These are phyloP conservation scores for Nineta flava DNA, from an alignment of 2,888 invertebrate species.

Conservation along the genomic window DNA sequence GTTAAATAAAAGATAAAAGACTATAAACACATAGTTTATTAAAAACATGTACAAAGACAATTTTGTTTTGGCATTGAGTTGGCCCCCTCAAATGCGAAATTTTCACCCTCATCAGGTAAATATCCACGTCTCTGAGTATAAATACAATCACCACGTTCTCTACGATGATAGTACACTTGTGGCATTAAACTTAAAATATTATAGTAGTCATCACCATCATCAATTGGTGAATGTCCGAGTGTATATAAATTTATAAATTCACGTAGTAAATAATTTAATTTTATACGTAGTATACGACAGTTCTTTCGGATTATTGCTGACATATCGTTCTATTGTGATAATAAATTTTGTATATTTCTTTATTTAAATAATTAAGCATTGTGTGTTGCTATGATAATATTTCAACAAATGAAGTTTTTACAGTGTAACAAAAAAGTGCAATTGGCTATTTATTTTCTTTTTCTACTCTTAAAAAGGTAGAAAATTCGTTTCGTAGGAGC, in stretches of 20 bases:
- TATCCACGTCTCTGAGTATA: too few relatives aligned
- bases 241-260: conserved; percentile 3
- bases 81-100: too few relatives aligned
- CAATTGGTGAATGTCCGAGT: conserved; percentile 3
- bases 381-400: not conserved
- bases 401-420: not conserved
- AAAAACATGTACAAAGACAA: not conserved
- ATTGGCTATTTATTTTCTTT: too few relatives aligned
- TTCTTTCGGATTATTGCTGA: not conserved
- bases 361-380: not conserved
- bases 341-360: too few relatives aligned
- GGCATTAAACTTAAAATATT: too few relatives aligned
- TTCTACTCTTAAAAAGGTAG: too few relatives aligned
- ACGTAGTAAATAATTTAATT: not conserved
- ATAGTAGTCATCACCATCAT: not conserved
- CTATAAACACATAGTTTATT: not conserved
- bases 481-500: too few relatives aligned
- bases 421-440: not conserved
- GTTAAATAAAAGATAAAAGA: not conserved
- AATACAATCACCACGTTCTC: too few relatives aligned
- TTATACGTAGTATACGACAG: not conserved
- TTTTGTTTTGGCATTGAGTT: too few relatives aligned
- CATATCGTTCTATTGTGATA: too few relatives aligned
- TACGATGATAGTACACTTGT: too few relatives aligned
- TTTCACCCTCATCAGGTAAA: too few relatives aligned